phyloP scores from a whole-genome alignment of 2,888 invertebrate species.

The Tetragnatha montana region DNA sequence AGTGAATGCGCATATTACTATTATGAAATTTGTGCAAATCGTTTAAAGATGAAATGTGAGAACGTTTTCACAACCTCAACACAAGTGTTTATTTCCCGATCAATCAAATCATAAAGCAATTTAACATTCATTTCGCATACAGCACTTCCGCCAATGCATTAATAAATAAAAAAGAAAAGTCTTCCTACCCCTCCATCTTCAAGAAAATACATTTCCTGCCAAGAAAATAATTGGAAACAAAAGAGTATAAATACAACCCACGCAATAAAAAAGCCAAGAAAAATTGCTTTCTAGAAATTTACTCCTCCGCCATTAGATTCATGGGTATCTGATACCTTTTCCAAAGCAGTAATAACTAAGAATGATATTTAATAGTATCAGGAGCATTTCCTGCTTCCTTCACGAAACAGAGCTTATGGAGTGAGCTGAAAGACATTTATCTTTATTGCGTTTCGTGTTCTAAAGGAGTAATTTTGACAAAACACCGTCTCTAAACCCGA shows the following conservation, averaged over 20 bases:
- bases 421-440: constrained; percentile 29
- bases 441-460: constrained; percentile 19
- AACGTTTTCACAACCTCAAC: neutral
- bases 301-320: constrained; percentile 25
- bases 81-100: neutral
- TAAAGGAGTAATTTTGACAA: constrained; percentile 8
- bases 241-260: constrained; percentile 37
- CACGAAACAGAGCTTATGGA: constrained; percentile 7
- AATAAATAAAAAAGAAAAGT: constrained; percentile 7
- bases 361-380: constrained; percentile 23
- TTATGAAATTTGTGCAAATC: no score
- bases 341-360: constrained; percentile 22
- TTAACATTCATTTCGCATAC: neutral
- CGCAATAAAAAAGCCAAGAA: constrained; percentile 39
- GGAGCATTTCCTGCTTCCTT: constrained; percentile 32
- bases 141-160: constrained; percentile 2
- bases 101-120: neutral
- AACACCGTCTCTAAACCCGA: neutral
- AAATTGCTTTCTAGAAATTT: constrained; percentile 41
- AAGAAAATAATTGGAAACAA: constrained; percentile 54
- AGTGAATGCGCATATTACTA: no score
- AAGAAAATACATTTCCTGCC: constrained; percentile 15
- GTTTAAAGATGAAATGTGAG: no score
- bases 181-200: constrained; percentile 8
- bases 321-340: neutral